These are phyloP conservation scores for Chelonia mydas DNA, from an alignment of 2,797 vertebrate genomes.

Conservation along the genomic window DNA sequence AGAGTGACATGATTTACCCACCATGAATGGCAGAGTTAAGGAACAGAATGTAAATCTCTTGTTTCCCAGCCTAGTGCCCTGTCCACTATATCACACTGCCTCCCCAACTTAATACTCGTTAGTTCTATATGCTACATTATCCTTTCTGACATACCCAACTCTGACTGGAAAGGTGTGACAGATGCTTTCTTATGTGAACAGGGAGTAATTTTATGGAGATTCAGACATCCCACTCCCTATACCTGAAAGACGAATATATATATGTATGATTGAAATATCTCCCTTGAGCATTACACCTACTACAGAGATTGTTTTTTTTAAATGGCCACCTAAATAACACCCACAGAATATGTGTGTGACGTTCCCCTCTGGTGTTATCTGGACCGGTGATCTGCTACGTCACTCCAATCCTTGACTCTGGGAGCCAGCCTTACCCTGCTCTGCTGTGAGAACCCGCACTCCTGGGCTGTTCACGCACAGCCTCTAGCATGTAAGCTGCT, in stretches of 20 bases:
- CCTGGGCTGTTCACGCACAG: no score
- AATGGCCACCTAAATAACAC: not conserved
- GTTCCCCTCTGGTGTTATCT: no score
- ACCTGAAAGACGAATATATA: not conserved
- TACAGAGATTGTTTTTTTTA: not conserved
- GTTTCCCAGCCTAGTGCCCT: not conserved
- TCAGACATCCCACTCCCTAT: not conserved
- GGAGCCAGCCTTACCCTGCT: no score
- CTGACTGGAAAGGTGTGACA: not conserved
- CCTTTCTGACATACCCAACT: not conserved
- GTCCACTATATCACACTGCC: not conserved
- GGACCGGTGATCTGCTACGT: no score
- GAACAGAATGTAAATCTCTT: not conserved
- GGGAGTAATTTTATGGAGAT: not conserved
- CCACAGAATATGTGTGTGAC: not conserved
- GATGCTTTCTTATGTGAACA: not conserved
- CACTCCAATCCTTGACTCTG: no score
- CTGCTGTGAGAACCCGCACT: no score
- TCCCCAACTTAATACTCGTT: not conserved
- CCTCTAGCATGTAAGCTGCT: no score
- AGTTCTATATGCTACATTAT: not conserved
- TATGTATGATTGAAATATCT: not conserved
- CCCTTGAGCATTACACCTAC: not conserved
- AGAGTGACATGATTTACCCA: not conserved
- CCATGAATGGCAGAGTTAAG: not conserved